Conservation (phyloP, 2,113 vertebrate genomes). For the Pygoscelis antarcticus region DNA sequence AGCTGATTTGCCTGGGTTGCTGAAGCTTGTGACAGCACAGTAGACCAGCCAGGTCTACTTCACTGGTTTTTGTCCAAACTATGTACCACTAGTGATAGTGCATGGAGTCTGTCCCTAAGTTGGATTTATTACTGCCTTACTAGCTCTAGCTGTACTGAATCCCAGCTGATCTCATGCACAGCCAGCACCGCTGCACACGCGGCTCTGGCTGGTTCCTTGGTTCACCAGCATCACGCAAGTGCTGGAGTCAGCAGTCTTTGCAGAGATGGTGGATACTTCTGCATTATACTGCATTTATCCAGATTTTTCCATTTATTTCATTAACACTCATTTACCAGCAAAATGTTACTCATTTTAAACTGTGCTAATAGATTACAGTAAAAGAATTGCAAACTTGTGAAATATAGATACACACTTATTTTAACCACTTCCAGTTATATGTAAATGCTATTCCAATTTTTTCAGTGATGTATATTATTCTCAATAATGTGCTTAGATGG, state of each 20-base stretch:
- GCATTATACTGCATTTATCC: neutral
- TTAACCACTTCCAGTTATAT: neutral
- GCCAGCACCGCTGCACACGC: rapidly evolving
- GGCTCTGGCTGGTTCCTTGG: neutral
- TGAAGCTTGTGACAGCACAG: neutral
- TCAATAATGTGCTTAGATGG: neutral
- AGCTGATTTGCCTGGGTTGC: neutral
- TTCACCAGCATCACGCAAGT: neutral
- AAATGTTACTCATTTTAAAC: neutral
- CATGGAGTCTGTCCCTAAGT: neutral
- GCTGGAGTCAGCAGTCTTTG: neutral
- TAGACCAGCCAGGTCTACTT: neutral
- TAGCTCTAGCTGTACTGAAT: neutral
- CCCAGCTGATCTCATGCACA: neutral
- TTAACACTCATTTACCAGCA: neutral
- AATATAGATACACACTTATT: neutral
- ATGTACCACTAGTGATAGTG: rapidly evolving
- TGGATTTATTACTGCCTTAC: neutral
- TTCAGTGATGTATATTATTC: neutral
- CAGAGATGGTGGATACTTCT: neutral
- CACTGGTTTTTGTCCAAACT: neutral
- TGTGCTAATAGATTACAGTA: neutral
- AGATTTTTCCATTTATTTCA: neutral
- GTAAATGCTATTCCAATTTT: neutral
- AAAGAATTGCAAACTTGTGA: neutral